Evolutionary conservation across 1,140 invertebrate genomes (phyloP), one percentile per base, ranked within the genome.

Genomic region (Rhizoglyphus robini): DNA sequence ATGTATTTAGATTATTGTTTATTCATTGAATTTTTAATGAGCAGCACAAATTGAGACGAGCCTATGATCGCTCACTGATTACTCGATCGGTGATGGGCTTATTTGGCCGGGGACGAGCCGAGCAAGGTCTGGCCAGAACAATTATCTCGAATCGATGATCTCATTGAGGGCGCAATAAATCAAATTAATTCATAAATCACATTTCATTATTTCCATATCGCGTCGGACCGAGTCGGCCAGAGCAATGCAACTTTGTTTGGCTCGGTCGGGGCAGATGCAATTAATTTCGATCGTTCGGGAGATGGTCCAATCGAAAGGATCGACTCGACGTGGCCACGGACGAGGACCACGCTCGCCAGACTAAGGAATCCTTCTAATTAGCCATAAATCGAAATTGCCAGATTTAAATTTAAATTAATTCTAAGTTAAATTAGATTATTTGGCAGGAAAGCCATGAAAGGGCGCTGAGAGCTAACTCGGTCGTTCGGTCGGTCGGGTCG

Each of bases 1-100:
- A 54, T 54, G 31, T 54, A 41, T 8, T 32, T 32, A 5, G 23
- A 54, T 54, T 54, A 54, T 54, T 54, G 51, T 54, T 54, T 54
- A 54, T 54, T 54, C 51, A 54, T 54, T 54, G 51, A 54, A 54
- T 54, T 54, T 54, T 20, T 54, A 54, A 54, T 54, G 51, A 54
- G 18, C 8, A 41, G 36, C 18, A 11, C 36, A 41, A 41, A 11
- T 41, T 41, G 36, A 8, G 36, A 41, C 18, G 36, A 41, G 36
- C 8, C 18, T 8, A 8, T 8, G 18, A 41, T 41, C 18, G 36
- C 18, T 8, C 8, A 41, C 18, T 41, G 36, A 18, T 8, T 11
- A 8, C 36, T 41, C 18, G 36, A 18, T 41, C 36, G n/a, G n/a
- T n/a, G n/a, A n/a, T n/a, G n/a, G n/a, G n/a, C n/a, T 41, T 41